phyloP scores from a whole-genome alignment of 2,113 vertebrate genomes.

The Eudyptes chrysolophus region DNA sequence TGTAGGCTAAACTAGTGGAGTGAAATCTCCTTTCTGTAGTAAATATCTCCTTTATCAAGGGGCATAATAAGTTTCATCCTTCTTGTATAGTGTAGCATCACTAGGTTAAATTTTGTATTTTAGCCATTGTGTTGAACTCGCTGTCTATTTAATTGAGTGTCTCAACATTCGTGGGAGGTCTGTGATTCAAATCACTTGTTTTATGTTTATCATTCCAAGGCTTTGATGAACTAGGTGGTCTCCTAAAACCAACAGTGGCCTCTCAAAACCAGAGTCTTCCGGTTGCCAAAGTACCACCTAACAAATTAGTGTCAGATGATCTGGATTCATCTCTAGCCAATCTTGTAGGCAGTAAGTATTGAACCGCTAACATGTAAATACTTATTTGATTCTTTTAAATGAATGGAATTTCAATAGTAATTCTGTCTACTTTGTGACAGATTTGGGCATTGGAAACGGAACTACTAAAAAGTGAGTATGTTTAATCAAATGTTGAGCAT shows the following conservation, averaged over 20 bases:
- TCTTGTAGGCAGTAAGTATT: conserved; percentile 93
- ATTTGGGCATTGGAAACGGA: conserved; percentile 97
- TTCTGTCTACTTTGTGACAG: conserved; percentile 68
- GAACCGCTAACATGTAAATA: not conserved
- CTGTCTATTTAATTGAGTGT: not conserved
- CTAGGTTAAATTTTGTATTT: not conserved
- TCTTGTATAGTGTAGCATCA: not conserved
- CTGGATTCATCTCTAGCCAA: conserved; percentile 95
- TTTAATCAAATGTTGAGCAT: not conserved
- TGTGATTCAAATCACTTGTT: not conserved
- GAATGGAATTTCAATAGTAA: conserved; percentile 2
- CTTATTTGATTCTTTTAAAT: not conserved
- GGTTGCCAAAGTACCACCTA: conserved; percentile 80
- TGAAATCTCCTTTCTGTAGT: not conserved
- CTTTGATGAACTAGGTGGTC: conserved; percentile 91
- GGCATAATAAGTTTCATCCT: not conserved
- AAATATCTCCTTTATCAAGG: not conserved
- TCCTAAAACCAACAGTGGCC: conserved; percentile 93
- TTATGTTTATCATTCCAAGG: conserved; percentile 74
- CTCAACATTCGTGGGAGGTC: not conserved
- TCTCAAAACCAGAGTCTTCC: conserved; percentile 87
- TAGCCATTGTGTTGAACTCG: not conserved
- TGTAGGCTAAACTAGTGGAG: not conserved
- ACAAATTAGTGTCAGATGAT: conserved; percentile 91
- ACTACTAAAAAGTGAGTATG: conserved; percentile 94